Conservation (phyloP, 2,888 invertebrate genomes). For the Tachina grossa region DNA sequence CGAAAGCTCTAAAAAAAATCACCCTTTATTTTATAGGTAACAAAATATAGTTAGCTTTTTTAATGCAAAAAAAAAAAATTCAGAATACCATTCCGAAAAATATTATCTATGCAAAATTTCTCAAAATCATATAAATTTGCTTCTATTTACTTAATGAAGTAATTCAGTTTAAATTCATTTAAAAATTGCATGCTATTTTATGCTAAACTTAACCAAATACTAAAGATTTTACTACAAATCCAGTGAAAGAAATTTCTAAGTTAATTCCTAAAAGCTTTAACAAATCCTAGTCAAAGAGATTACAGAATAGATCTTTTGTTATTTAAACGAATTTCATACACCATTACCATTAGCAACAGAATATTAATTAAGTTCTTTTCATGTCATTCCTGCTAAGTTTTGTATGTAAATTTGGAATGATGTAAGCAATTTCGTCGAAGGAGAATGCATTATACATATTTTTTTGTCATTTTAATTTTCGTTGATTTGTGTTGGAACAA, state of each 20-base stretch:
- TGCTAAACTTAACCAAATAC: neutral
- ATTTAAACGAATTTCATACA: slow-evolving; percentile 48
- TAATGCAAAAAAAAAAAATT: too few relatives aligned
- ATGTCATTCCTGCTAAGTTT: slow-evolving; percentile 26
- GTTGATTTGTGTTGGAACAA: slow-evolving; percentile 68
- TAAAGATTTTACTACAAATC: neutral
- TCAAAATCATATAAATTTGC: too few relatives aligned
- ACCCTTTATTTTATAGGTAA: too few relatives aligned
- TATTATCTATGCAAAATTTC: too few relatives aligned
- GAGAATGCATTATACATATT: slow-evolving; percentile 31
- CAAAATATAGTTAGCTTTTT: too few relatives aligned
- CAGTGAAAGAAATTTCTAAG: neutral
- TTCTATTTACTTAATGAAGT: too few relatives aligned
- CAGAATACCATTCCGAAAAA: too few relatives aligned
- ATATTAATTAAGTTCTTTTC: slow-evolving; percentile 66
- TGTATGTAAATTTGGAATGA: slow-evolving; percentile 35
- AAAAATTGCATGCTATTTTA: neutral
- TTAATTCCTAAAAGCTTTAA: slow-evolving; percentile 16
- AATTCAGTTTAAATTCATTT: too few relatives aligned
- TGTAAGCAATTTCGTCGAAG: slow-evolving; percentile 43
- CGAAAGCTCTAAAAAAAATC: too few relatives aligned
- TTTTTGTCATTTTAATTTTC: slow-evolving; percentile 53
- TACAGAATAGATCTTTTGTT: slow-evolving; percentile 31
- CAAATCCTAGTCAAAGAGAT: slow-evolving; percentile 52
- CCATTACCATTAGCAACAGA: slow-evolving; percentile 63